A percentile compares a stretch with the other conserved stretches of the same genome.
These are phyloP conservation scores for Rhagophthalmus giganteus DNA, from an alignment of 2,888 invertebrate genomes.

Conservation along the genomic window DNA sequence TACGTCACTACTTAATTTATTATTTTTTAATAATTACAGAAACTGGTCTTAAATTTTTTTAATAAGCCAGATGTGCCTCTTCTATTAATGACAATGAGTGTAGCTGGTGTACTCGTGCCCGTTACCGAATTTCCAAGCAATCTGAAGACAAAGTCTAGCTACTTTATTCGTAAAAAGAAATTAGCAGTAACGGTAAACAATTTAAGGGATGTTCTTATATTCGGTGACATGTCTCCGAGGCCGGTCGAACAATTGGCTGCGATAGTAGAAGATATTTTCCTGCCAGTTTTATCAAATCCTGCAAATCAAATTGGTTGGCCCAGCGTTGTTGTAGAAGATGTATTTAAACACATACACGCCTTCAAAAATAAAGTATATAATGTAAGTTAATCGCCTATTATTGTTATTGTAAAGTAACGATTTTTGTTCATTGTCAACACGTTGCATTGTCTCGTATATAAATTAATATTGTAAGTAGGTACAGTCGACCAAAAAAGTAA, in stretches of 20 bases:
- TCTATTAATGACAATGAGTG: conserved; percentile 65
- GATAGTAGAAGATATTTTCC: conserved; percentile 71
- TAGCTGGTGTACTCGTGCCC: conserved; percentile 68
- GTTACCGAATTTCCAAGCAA: conserved; percentile 63
- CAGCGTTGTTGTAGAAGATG: conserved; percentile 69
- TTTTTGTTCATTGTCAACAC: too few relatives aligned
- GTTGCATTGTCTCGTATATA: too few relatives aligned
- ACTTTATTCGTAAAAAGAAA: conserved; percentile 72
- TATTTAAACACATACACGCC: conserved; percentile 69
- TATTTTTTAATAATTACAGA: conserved; percentile 53
- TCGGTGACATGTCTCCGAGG: conserved; percentile 73
- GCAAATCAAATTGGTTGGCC: conserved; percentile 76
- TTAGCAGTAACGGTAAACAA: conserved; percentile 67
- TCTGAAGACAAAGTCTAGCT: conserved; percentile 69
- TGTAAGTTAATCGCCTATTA: too few relatives aligned
- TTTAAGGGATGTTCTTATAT: conserved; percentile 58
- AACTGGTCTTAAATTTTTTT: conserved; percentile 59
- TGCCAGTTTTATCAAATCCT: conserved; percentile 71
- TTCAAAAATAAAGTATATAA: conserved; percentile 72
- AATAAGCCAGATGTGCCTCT: conserved; percentile 55
- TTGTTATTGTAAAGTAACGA: too few relatives aligned
- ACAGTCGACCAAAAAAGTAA: too few relatives aligned
- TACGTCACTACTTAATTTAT: background rate
- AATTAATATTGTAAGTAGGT: too few relatives aligned
- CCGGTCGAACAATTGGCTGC: conserved; percentile 70